These are phyloP conservation scores for Dorcus parallelipipedus DNA, from an alignment of 2,888 invertebrate species.

Conservation along the genomic window DNA sequence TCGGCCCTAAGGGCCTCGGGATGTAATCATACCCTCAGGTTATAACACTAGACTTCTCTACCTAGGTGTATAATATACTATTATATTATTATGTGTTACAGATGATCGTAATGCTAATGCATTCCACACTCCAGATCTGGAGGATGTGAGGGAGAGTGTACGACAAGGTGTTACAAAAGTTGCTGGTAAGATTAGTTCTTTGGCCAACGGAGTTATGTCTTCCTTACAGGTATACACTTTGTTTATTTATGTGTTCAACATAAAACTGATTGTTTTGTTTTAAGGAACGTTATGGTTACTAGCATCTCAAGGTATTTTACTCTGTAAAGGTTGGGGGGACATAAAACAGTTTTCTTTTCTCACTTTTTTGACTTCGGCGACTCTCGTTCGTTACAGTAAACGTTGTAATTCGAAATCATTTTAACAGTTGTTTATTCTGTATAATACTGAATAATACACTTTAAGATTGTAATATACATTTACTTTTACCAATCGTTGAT, in stretches of 20 bases:
- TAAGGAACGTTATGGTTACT: slow-evolving; percentile 42
- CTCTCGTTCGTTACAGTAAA: slow-evolving; percentile 8
- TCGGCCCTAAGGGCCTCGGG: too few species aligned
- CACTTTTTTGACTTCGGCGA: slow-evolving; percentile 1
- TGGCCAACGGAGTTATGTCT: slow-evolving; percentile 92
- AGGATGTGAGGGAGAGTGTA: slow-evolving; percentile 96
- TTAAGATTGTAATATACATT: background rate
- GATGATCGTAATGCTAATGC: slow-evolving; percentile 9
- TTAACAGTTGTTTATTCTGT: slow-evolving; percentile 6
- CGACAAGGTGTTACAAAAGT: slow-evolving; percentile 96
- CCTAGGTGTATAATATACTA: too few species aligned
- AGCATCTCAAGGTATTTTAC: slow-evolving; percentile 24
- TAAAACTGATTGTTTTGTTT: slow-evolving; percentile 17
- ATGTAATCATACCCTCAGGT: too few species aligned
- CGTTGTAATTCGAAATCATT: slow-evolving; percentile 8
- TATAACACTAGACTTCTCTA: too few species aligned
- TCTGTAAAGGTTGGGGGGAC: background rate
- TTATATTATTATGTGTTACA: background rate
- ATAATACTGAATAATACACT: background rate
- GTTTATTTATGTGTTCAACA: background rate
- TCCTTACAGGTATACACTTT: slow-evolving; percentile 72
- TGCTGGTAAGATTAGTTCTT: slow-evolving; percentile 90
- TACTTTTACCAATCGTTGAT: too few species aligned
- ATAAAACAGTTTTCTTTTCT: slow-evolving; percentile 11
- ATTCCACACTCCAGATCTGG: slow-evolving; percentile 73